These are phyloP conservation scores for Hydractinia echinata DNA, from an alignment of 30 jellyfish, hydroid and myxozoan species.

Conservation along the genomic window DNA sequence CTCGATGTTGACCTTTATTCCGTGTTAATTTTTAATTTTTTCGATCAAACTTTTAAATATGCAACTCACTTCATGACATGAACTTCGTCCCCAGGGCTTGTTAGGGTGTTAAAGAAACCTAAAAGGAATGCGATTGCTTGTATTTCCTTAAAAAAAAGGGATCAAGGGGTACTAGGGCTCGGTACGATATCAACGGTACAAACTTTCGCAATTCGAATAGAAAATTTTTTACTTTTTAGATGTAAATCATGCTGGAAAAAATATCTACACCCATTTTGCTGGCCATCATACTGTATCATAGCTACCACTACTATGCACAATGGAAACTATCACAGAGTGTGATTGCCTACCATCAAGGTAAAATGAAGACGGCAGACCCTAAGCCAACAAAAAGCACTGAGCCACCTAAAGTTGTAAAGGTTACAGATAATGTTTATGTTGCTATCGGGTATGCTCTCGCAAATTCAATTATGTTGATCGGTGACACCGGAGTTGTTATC, in stretches of 20 bases:
- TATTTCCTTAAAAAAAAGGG: too few species aligned
- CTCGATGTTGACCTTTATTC: too few species aligned
- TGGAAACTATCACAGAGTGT: not conserved
- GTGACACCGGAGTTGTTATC: constrained; percentile 16
- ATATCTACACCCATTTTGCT: constrained; percentile 21
- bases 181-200: too few species aligned
- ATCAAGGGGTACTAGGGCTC: too few species aligned
- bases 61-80: too few species aligned
- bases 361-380: not conserved
- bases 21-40: too few species aligned
- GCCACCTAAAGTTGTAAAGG: constrained; percentile 15
- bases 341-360: not conserved
- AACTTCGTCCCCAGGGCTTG: too few species aligned
- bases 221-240: too few species aligned
- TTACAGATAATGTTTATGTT: not conserved
- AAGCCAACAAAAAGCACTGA: not conserved
- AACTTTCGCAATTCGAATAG: too few species aligned
- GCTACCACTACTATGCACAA: constrained; percentile 13
- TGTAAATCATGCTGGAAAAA: not conserved
- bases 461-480: constrained; percentile 19
- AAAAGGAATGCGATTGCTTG: too few species aligned
- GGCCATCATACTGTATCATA: constrained; percentile 18
- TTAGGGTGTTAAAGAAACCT: too few species aligned
- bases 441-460: constrained; percentile 11
- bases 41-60: too few species aligned